These are phyloP conservation scores for Galendromus occidentalis DNA, from an alignment of 1,140 invertebrate species.

Conservation along the genomic window DNA sequence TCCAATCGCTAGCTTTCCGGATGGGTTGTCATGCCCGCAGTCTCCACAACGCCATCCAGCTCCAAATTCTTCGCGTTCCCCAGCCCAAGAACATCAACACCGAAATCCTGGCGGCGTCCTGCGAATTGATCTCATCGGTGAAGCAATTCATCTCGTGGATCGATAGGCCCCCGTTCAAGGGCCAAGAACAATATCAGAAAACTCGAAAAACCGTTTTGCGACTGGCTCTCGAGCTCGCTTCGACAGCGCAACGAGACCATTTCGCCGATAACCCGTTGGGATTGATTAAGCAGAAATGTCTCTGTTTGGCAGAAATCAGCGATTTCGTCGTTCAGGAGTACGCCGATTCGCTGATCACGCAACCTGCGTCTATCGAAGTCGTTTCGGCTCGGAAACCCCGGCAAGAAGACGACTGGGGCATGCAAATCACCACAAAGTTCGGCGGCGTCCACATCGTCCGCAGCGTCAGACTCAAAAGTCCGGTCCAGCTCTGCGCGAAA, in stretches of 20 bases:
- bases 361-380: constrained; percentile 65
- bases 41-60: constrained; percentile 41
- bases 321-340: constrained; percentile 71
- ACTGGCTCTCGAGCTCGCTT: constrained; percentile 59
- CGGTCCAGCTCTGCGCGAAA: constrained; percentile 51
- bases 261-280: constrained; percentile 59
- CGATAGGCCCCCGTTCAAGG: constrained; percentile 32
- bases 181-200: constrained; percentile 43
- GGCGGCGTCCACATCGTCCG: constrained; percentile 27
- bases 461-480: constrained; percentile 26
- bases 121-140: constrained; percentile 15
- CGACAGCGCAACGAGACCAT: constrained; percentile 59
- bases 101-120: not conserved
- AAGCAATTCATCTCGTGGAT: constrained; percentile 12
- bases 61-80: constrained; percentile 21
- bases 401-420: constrained; percentile 39
- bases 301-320: constrained; percentile 47
- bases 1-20: constrained; percentile 62
- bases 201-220: constrained; percentile 48
- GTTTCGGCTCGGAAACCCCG: constrained; percentile 66
- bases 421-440: constrained; percentile 27
- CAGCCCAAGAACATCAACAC: not conserved
- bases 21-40: constrained; percentile 60
- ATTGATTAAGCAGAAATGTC: constrained; percentile 37
- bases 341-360: constrained; percentile 62